Base-by-base conservation (phyloP, 2,113 vertebrate genomes). In the Malurus alboscapulatus region DNA sequence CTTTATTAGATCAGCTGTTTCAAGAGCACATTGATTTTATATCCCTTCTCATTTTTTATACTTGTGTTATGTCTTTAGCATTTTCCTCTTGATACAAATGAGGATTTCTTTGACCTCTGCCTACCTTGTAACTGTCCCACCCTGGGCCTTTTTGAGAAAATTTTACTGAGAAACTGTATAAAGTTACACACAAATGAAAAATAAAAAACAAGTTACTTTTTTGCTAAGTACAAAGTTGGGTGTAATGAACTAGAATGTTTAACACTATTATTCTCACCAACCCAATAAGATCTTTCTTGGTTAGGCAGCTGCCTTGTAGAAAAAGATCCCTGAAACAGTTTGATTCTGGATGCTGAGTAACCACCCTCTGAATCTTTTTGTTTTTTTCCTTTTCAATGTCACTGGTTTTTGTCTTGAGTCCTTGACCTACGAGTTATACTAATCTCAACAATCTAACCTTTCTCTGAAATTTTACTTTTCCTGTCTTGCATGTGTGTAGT, bases 21-120 rank as follows among this genome's bases (percentile, higher is more conserved):
- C 73, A 95, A 81, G 92, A 84, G 76, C n/a, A 81, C 72, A 92
- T 92, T 96, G 93, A 96, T 97, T 97, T 97, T 93, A 84, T 76
- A 96, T 80, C 45, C 45, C 73, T 95, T 45, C 45, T 95, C 24
- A 79, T 97, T 97, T 95, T 78, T 96, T 93, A 50, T 6, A 22
- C 15, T n/a, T 73, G 86, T 96, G 27, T 84, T 94, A 94, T 45
- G 21, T 78, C 67, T 85, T 93, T 67, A 84, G 11, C 18, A 30
- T 94, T 85, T 92, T 94, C 53, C 32, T 86, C 73, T 44, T 94
- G 40, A 86, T 44, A 57, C 7, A 90, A 59, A 82, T 42, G 27
- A 77, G 80, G 67, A 63, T 10, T 27, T 57, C 17, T 92, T 75
- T 91, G 47, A 44, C 34, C 77, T 93, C 32, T 72, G 53, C 79